Base-by-base conservation (phyloP, 2,888 invertebrate species). In the Drosophila eohydei region DNA sequence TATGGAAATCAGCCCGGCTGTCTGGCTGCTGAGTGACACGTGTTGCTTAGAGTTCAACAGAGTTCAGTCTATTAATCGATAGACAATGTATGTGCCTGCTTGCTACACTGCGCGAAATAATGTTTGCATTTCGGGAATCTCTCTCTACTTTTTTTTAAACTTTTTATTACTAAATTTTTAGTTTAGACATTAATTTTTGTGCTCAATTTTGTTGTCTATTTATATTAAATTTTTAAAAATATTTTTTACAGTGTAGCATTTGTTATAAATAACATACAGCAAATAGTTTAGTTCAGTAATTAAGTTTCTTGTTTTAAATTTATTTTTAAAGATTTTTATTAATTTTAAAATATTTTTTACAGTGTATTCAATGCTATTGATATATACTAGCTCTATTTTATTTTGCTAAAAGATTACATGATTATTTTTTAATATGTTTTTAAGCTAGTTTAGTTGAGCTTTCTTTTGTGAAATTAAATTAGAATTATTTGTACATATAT, bases 41-140 rank as follows among this genome's bases (percentile, higher is more conserved):
- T 85, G 84, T 78, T 73, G 46, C 48, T 44, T n/a, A 40, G 67
- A 51, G 83, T 86, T 85, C 87, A 84, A 78, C 56, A 4, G 80
- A 88, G 84, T 88, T 84, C 84, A 84, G 54, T 50, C 72, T 65
- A 88, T 83, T 81, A 88, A 85, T 85, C 84, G 87, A 85, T 85
- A 79, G 62, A 68, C 51, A 11, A 32, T 50, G 48, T 50, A 50
- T 48, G 48, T 60, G 66, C 67, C 66, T 72, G 65, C 66, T 58
- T 75, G 56, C 9, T 40, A 4, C 12, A 46, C 30, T 14, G 30
- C 12, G 0, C n/a, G 1, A 21, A 38, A 54, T 40, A 4, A 9
- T 6, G n/a, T 0, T n/a, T n/a, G 2, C 6, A 16, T 4, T 40
- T 40, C 0, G 2, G 5, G 4, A 40, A 2, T n/a, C 5, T 30